A percentile compares a stretch with the other conserved stretches of the same genome.
Conservation (phyloP, 2,888 invertebrate species). For the Lomographa bimaculata region DNA sequence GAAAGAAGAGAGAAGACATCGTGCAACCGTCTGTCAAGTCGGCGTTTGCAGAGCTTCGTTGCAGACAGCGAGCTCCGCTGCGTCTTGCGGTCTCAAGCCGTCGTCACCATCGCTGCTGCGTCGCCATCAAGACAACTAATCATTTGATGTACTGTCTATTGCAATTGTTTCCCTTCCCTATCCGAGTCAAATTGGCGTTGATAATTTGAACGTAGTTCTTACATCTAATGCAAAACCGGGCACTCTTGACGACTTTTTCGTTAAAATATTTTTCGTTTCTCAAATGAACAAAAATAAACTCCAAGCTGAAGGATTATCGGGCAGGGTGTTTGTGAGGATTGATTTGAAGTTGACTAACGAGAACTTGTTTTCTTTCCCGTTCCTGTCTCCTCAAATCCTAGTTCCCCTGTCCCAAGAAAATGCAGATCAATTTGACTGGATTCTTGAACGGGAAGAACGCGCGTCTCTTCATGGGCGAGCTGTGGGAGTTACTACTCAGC, state of each 20-base stretch:
- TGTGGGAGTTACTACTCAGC: constrained; percentile 97
- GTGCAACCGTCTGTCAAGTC: constrained; percentile 36
- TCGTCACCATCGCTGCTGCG: constrained; percentile 31
- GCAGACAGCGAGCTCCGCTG: constrained; percentile 37
- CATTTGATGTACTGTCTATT: constrained; percentile 50
- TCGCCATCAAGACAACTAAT: constrained; percentile 50
- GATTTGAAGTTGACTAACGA: constrained; percentile 50
- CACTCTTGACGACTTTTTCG: constrained; percentile 67
- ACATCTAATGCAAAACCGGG: constrained; percentile 22
- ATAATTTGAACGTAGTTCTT: too few relatives aligned
- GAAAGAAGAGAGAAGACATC: constrained; percentile 45
- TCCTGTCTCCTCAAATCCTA: constrained; percentile 79
- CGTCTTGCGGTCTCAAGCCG: constrained; percentile 32
- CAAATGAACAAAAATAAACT: constrained; percentile 18
- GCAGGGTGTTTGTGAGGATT: constrained; percentile 44
- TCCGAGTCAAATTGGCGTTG: constrained; percentile 68
- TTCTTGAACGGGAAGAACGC: constrained; percentile 99
- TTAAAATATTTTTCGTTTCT: constrained; percentile 19
- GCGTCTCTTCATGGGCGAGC: constrained; percentile 97
- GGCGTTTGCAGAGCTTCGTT: constrained; percentile 41
- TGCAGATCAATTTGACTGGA: constrained; percentile 99
- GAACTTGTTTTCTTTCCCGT: constrained; percentile 68
- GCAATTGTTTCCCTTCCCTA: constrained; percentile 60
- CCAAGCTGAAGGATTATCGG: constrained; percentile 19
- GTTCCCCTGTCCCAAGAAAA: constrained; percentile 98